Conservation (phyloP, 2,797 vertebrate species). For the Buceros bicornis region DNA sequence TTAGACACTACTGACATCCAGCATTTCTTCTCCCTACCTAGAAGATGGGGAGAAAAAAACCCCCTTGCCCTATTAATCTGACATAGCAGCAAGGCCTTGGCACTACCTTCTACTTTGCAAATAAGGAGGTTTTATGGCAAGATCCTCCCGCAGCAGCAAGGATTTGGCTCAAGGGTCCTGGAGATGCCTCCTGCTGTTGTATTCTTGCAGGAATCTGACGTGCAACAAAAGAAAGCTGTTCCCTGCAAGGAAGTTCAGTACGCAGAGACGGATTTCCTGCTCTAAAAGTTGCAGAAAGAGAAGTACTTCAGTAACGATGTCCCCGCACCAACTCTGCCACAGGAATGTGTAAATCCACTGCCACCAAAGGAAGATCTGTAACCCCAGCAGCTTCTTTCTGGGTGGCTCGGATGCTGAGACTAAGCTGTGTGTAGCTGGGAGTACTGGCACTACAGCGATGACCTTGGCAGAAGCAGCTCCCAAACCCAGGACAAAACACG, state of each 20-base stretch:
- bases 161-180: neutral
- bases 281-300: neutral
- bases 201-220: neutral
- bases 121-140: neutral
- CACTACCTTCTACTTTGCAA: neutral
- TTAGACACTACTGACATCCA: neutral
- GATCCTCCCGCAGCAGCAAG: neutral
- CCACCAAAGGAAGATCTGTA: neutral
- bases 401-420: neutral
- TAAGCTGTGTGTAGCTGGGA: rapidly evolving
- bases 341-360: rapidly evolving
- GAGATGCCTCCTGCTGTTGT: neutral
- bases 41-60: neutral
- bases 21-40: neutral
- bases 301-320: neutral
- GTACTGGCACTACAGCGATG: neutral
- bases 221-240: neutral
- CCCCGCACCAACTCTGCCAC: neutral
- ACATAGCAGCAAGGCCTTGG: neutral
- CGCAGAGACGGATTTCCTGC: neutral
- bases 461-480: neutral
- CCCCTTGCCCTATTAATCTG: neutral
- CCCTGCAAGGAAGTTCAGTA: neutral
- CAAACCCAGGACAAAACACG: neutral
- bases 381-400: neutral